Evolutionary conservation across 1,140 invertebrate genomes (phyloP), one percentile per base, ranked within the genome.

Genomic region (Euborellia annulipes): DNA sequence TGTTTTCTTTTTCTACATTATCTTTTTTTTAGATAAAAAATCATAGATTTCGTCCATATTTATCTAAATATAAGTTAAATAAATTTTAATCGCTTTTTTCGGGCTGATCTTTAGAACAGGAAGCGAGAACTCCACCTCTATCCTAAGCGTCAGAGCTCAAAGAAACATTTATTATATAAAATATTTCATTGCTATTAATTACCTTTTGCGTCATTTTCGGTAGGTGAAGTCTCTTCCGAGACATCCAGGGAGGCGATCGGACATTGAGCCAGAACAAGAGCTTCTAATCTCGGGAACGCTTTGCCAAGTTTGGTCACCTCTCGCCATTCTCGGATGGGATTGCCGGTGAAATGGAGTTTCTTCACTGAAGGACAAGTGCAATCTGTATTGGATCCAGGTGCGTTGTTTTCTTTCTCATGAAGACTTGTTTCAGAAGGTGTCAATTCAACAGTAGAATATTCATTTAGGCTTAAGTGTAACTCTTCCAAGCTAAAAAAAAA

Each of bases 401-500:
- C 4, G 14, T 45, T 23, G 47, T 53, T 48, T 43, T 53, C 52
- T 48, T 56, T 52, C 50, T 49, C 51, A 23, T 36, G 19, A 22
- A 49, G 49, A 36, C 38, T 21, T 7, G 19, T 11, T 67, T 62
- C 41, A 9, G 38, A 17, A 21, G 32, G 36, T 16, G 14, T 30
- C 63, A 78, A 48, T n/a, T 79, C 71, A 2, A 93, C 78, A 47
- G 74, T 71, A 13, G 70, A 71, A 61, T 88, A 92, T 53, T 88
- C 79, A 60, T 89, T 89, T 11, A 92, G 68, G 52, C 87, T 91
- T 48, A 94, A 62, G 62, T 94, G 89, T 20, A 95, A 67, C 64
- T 95, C 90, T 68, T 87, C 81, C 13, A 94, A 64, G 58, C 69
- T 72, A 52, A 41, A 58, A 55, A 45, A 50, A 47, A 27, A 11